A percentile compares a stretch with the other conserved stretches of the same genome.
Conservation (phyloP, 2,797 vertebrate genomes). For the Esox lucius region DNA sequence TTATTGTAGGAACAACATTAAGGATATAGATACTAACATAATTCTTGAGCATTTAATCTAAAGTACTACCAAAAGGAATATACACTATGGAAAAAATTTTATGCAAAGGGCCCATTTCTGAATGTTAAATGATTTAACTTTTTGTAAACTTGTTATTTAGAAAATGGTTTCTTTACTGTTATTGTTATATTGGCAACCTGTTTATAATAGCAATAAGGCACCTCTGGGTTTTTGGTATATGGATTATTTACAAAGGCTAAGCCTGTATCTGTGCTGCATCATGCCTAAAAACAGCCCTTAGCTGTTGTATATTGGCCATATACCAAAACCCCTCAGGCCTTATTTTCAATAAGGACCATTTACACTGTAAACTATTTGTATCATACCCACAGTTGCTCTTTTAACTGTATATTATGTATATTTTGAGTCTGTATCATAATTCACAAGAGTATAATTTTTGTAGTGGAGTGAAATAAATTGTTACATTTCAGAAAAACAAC, state of each 20-base stretch:
- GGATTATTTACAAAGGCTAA: too few relatives aligned
- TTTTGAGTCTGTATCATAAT: slow-evolving; percentile 78
- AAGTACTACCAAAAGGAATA: slow-evolving; percentile 4
- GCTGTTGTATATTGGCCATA: too few relatives aligned
- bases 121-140: not conserved
- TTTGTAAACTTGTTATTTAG: slow-evolving; percentile 17
- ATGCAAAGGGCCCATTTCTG: slow-evolving; percentile 15
- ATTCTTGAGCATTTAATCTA: not conserved
- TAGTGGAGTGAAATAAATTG: slow-evolving; percentile 82
- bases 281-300: too few relatives aligned
- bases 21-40: not conserved
- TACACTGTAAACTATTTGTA: slow-evolving; percentile 62
- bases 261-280: too few relatives aligned
- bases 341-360: slow-evolving; percentile 33
- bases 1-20: not conserved
- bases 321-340: too few relatives aligned
- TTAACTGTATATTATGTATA: slow-evolving; percentile 78
- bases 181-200: too few relatives aligned
- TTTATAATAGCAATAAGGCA: too few relatives aligned
- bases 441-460: slow-evolving; percentile 76
- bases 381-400: slow-evolving; percentile 47
- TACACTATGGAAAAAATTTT: slow-evolving; percentile 5
- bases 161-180: too few relatives aligned
- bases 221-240: too few relatives aligned
- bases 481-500: slow-evolving; percentile 59